Conservation (phyloP, 2,888 invertebrate genomes). For the Bruchidius siliquastri region DNA sequence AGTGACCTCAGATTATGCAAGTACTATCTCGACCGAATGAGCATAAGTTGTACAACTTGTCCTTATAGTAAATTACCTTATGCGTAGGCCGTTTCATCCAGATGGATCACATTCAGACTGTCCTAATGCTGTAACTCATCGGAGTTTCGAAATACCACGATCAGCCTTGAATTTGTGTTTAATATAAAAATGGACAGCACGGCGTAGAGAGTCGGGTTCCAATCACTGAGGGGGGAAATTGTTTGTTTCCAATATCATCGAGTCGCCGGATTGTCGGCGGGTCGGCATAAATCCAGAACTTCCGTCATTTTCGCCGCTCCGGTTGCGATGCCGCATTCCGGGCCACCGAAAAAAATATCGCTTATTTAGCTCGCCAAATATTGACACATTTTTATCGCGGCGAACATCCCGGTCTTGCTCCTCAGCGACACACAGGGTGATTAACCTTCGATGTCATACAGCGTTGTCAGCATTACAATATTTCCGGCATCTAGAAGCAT, state of each 20-base stretch:
- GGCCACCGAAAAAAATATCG: background rate
- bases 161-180: background rate
- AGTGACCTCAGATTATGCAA: too few relatives aligned
- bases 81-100: too few relatives aligned
- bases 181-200: background rate
- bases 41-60: too few relatives aligned
- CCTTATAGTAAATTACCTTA: too few relatives aligned
- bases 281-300: background rate
- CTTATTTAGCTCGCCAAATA: background rate
- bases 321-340: background rate
- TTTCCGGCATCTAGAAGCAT: too few relatives aligned
- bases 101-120: too few relatives aligned
- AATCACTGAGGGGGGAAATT: background rate
- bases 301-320: background rate
- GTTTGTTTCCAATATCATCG: background rate
- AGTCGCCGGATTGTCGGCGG: background rate
- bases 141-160: background rate
- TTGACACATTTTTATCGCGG: background rate
- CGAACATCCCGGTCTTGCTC: background rate
- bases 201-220: background rate
- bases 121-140: background rate
- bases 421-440: background rate
- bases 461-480: background rate
- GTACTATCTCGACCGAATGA: too few relatives aligned
- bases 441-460: background rate